Evolutionary conservation across 2,113 vertebrate genomes (phyloP).

Genomic region (Nanorana parkeri): DNA sequence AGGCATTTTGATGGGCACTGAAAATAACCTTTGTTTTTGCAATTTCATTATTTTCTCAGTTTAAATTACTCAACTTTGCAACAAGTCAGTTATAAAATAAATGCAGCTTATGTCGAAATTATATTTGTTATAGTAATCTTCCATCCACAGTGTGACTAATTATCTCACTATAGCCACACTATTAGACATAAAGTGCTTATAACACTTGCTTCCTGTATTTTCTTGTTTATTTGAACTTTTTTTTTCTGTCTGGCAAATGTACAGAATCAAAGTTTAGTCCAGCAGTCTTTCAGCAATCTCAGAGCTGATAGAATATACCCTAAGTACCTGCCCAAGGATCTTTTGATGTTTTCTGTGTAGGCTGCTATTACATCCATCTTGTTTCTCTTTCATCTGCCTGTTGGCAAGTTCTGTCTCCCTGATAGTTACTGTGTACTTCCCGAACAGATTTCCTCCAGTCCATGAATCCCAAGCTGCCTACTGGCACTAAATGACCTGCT

Average conservation of each 20-base stretch:
- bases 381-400: conserved; percentile 42
- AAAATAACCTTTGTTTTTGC: too few species aligned
- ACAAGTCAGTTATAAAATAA: too few species aligned
- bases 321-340: conserved; percentile 39
- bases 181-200: not conserved
- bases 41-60: too few species aligned
- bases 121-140: too few species aligned
- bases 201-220: not conserved
- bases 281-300: conserved; percentile 14
- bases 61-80: too few species aligned
- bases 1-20: too few species aligned
- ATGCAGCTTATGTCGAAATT: too few species aligned
- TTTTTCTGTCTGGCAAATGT: conserved; percentile 19
- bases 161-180: not conserved
- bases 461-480: conserved; percentile 34
- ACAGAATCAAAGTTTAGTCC: conserved; percentile 3
- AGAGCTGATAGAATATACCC: conserved; percentile 21
- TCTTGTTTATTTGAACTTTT: conserved; percentile 22
- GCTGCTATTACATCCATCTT: conserved; percentile 38
- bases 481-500: conserved; percentile 43
- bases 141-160: too few species aligned
- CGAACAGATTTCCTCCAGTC: not conserved
- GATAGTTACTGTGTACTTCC: conserved; percentile 2
- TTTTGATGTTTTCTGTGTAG: conserved; percentile 42
- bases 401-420: conserved; percentile 21